Evolutionary conservation across 2,797 vertebrate genomes (phyloP).

Genomic region (Semotilus atromaculatus): DNA sequence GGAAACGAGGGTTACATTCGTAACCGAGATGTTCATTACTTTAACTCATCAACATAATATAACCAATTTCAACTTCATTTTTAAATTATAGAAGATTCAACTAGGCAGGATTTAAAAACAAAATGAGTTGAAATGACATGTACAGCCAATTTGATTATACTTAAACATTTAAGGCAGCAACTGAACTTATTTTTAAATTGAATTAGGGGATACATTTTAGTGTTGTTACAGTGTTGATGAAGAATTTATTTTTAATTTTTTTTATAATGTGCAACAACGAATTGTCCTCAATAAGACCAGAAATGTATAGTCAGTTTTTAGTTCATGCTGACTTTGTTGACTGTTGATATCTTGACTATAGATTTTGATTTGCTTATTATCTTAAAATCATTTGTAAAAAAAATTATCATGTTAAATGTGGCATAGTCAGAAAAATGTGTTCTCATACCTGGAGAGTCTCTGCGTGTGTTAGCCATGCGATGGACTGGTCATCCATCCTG

Average conservation of each 20-base stretch:
- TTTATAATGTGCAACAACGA: not conserved
- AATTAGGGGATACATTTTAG: too few relatives aligned
- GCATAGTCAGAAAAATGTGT: not conserved
- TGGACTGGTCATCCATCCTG: not conserved
- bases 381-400: not conserved
- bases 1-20: too few relatives aligned
- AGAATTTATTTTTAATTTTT: rapidly evolving
- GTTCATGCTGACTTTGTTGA: too few relatives aligned
- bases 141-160: too few relatives aligned
- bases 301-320: not conserved
- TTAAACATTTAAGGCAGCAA: too few relatives aligned
- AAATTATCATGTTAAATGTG: not conserved
- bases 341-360: not conserved
- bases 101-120: too few relatives aligned
- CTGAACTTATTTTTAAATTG: too few relatives aligned
- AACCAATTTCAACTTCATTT: too few relatives aligned
- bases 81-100: too few relatives aligned
- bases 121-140: too few relatives aligned
- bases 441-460: not conserved
- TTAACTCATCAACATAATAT: too few relatives aligned
- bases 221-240: not conserved
- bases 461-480: not conserved
- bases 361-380: not conserved
- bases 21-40: too few relatives aligned
- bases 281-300: not conserved